phyloP scores from a whole-genome alignment of 2,888 invertebrate genomes.

The Myathropa florea region DNA sequence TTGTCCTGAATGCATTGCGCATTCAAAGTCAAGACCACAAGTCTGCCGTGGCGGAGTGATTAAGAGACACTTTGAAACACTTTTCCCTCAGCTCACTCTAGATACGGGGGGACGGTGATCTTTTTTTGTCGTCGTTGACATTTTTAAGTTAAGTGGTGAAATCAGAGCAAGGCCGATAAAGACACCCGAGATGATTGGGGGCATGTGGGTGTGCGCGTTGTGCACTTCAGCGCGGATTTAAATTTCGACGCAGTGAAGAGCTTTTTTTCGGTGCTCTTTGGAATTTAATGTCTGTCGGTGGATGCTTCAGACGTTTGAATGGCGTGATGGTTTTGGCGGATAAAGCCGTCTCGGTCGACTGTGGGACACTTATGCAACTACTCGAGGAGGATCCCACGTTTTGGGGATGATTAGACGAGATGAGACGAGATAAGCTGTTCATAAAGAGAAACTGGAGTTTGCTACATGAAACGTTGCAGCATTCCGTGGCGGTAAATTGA shows the following conservation, averaged over 20 bases:
- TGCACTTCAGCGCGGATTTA: not conserved
- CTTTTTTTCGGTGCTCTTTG: not conserved
- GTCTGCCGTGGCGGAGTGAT: not conserved
- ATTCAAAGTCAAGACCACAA: slow-evolving; percentile 63
- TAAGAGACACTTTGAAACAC: not conserved
- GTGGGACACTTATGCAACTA: too few species aligned
- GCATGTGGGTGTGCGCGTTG: not conserved
- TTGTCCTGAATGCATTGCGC: slow-evolving; percentile 57
- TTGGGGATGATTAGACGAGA: too few species aligned
- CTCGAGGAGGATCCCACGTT: too few species aligned
- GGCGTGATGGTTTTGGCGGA: not conserved
- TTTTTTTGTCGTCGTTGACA: not conserved
- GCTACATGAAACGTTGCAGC: too few species aligned
- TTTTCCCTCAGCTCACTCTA: slow-evolving; percentile 3
- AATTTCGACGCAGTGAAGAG: not conserved
- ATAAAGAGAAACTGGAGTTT: too few species aligned
- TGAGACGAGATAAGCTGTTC: too few species aligned
- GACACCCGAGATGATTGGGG: not conserved
- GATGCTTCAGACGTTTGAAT: not conserved
- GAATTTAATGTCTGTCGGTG: not conserved
- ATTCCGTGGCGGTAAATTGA: too few species aligned
- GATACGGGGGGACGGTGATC: not conserved
- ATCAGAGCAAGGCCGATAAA: slow-evolving; percentile 10
- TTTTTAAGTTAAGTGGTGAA: slow-evolving; percentile 1
- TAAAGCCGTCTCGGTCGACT: too few species aligned